phyloP scores from a whole-genome alignment of 1,140 invertebrate species.

The Drosophila athabasca region DNA sequence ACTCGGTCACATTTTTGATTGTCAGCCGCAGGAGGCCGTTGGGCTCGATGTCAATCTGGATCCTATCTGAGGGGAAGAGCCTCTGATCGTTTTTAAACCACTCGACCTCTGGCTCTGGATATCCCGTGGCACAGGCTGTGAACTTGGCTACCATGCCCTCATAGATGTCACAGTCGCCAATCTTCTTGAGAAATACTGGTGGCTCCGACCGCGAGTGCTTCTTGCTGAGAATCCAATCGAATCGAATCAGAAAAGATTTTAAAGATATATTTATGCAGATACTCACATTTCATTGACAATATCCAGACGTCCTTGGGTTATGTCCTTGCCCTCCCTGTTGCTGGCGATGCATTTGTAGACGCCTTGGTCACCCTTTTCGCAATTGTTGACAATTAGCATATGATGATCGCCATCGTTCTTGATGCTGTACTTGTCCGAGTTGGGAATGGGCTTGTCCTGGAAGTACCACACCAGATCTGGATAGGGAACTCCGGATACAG shows the following conservation, averaged over 20 bases:
- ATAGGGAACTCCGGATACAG: slow-evolving; percentile 92
- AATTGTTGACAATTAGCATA: slow-evolving; percentile 90
- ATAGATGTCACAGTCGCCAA: slow-evolving; percentile 94
- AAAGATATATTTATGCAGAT: neutral
- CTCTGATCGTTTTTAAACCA: slow-evolving; percentile 93
- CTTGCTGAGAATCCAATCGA: slow-evolving; percentile 77
- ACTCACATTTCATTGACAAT: slow-evolving; percentile 93
- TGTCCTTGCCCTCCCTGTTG: slow-evolving; percentile 92
- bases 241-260: no score
- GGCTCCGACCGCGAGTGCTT: slow-evolving; percentile 90
- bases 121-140: slow-evolving; percentile 93
- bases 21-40: slow-evolving; percentile 89
- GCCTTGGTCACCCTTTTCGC: slow-evolving; percentile 88
- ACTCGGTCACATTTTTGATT: slow-evolving; percentile 88
- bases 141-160: slow-evolving; percentile 95
- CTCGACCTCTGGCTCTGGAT: slow-evolving; percentile 93
- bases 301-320: slow-evolving; percentile 89
- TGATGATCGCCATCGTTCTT: slow-evolving; percentile 90
- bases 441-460: slow-evolving; percentile 88
- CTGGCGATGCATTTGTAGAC: slow-evolving; percentile 90
- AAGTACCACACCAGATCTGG: slow-evolving; percentile 95
- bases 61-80: slow-evolving; percentile 91
- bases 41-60: slow-evolving; percentile 91
- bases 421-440: slow-evolving; percentile 88
- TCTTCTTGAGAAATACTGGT: slow-evolving; percentile 94